Conservation (phyloP, 2,888 invertebrate genomes). For the Psylliodes chrysocephalus region DNA sequence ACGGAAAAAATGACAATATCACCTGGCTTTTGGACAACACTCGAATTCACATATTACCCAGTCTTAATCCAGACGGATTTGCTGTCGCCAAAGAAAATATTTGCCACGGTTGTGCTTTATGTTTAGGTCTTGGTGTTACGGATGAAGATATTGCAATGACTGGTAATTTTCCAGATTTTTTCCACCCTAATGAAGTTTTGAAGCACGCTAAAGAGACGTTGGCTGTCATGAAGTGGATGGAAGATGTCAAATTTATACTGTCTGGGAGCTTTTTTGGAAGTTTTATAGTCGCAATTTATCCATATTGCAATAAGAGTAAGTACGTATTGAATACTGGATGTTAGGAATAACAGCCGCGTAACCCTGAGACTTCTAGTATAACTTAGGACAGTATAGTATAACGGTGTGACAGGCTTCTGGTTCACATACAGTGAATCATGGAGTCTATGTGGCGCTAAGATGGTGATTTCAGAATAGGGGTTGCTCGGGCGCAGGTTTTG, state of each 20-base stretch:
- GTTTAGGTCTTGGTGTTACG: constrained; percentile 47
- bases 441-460: no score
- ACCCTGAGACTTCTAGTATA: no score
- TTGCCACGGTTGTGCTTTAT: constrained; percentile 51
- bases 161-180: constrained; percentile 73
- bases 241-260: constrained; percentile 68
- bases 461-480: no score
- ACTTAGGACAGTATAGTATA: no score
- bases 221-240: constrained; percentile 71
- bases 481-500: no score
- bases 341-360: no score
- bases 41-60: constrained; percentile 76
- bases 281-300: constrained; percentile 76
- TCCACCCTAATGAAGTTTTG: constrained; percentile 58
- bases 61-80: constrained; percentile 83
- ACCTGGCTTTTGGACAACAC: constrained; percentile 73
- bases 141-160: constrained; percentile 63
- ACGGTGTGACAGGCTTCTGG: no score
- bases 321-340: no score
- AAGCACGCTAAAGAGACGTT: constrained; percentile 69
- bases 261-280: constrained; percentile 76
- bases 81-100: constrained; percentile 40
- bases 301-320: constrained; percentile 66
- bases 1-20: constrained; percentile 65
- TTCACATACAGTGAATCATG: no score